Evolutionary conservation across 2,797 vertebrate genomes (phyloP).

Genomic region (Oreochromis mossambicus): DNA sequence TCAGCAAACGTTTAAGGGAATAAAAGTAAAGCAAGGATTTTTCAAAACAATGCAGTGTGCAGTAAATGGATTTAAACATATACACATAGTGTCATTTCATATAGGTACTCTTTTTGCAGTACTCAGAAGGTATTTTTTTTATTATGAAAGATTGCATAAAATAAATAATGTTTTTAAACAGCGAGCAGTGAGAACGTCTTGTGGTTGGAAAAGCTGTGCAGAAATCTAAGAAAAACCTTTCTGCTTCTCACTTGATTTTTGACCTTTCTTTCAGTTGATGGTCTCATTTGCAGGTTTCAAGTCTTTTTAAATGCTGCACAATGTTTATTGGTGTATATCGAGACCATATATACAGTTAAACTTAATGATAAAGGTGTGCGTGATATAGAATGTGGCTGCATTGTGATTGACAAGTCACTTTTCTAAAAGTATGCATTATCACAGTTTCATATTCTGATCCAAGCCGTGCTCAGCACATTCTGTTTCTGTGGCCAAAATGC

Average conservation of each 20-base stretch:
- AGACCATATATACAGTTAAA: neutral
- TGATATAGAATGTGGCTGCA: neutral
- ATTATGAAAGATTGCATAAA: neutral
- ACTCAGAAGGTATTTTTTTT: neutral
- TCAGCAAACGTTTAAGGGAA: neutral
- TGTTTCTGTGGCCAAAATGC: neutral
- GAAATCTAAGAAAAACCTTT: neutral
- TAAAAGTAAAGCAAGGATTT: neutral
- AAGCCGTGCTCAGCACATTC: accelerated
- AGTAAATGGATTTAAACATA: neutral
- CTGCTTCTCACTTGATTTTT: neutral
- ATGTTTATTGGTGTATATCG: neutral
- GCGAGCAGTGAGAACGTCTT: accelerated
- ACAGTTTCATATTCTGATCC: neutral
- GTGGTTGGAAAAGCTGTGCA: neutral
- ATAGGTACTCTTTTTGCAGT: neutral
- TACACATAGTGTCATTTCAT: neutral
- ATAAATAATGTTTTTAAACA: neutral
- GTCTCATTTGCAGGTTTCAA: neutral
- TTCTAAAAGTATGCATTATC: neutral
- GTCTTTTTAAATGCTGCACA: neutral
- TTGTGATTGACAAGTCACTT: neutral
- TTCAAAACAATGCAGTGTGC: neutral
- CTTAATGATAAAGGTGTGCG: neutral
- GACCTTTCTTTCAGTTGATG: neutral